Percentiles rank a stretch among this genome's conserved stretches.
These are phyloP conservation scores for Bombus affinis DNA, from an alignment of 1,140 invertebrate genomes.

Conservation along the genomic window DNA sequence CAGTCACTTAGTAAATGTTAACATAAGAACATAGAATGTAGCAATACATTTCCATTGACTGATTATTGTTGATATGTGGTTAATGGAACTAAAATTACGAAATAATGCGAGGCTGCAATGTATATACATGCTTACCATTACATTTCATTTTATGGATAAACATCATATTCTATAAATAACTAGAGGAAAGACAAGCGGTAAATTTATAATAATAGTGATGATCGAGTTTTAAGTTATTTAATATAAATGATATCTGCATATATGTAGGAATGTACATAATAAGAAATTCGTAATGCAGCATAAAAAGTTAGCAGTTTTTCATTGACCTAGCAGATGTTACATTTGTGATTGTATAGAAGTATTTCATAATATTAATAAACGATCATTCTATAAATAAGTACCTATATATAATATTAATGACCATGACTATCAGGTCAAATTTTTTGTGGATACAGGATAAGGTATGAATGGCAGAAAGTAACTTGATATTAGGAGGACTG, in stretches of 20 bases:
- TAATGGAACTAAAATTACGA: conserved; percentile 34
- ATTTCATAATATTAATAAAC: conserved; percentile 41
- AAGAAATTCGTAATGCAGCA: conserved; percentile 22
- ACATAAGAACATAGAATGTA: conserved; percentile 29
- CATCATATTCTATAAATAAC: conserved; percentile 53
- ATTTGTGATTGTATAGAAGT: conserved; percentile 39
- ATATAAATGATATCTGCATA: conserved; percentile 39
- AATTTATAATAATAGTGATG: conserved; percentile 28
- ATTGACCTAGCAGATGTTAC: conserved; percentile 40
- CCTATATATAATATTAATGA: conserved; percentile 29
- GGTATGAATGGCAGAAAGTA: conserved; percentile 7
- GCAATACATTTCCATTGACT: conserved; percentile 20
- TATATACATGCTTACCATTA: conserved; percentile 68
- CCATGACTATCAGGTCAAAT: neutral
- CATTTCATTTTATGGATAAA: conserved; percentile 54
- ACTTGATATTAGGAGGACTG: conserved; percentile 7
- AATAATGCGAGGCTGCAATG: conserved; percentile 59
- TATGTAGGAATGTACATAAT: conserved; percentile 46
- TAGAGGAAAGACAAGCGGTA: conserved; percentile 7
- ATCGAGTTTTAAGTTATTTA: conserved; percentile 52
- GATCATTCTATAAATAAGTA: conserved; percentile 34
- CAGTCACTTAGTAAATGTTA: conserved; percentile 53
- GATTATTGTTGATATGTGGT: conserved; percentile 24
- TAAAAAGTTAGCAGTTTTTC: conserved; percentile 27
- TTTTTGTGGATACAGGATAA: conserved; percentile 8